A percentile compares a stretch with the other conserved stretches of the same genome.
phyloP scores from a whole-genome alignment of 2,797 vertebrate genomes.

The Toxotes lorentzi region DNA sequence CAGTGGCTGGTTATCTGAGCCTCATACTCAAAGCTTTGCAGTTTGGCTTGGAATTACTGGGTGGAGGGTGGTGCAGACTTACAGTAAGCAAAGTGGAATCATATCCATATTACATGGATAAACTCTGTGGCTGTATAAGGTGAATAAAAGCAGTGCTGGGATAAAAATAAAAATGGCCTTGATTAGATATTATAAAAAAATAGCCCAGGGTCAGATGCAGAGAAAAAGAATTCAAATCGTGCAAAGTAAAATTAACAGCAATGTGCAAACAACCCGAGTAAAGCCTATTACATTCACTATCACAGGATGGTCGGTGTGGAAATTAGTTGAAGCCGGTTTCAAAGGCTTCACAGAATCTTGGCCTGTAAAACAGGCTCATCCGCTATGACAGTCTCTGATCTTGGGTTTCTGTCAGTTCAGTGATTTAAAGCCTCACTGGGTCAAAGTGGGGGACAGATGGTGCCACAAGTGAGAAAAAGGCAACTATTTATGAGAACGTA shows the following conservation, averaged over 20 bases:
- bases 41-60: constrained; percentile 22
- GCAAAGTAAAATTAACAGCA: constrained; percentile 7
- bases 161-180: constrained; percentile 52
- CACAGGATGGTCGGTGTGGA: background rate
- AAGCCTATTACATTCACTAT: constrained; percentile 17
- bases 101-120: constrained; percentile 45
- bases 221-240: constrained; percentile 11
- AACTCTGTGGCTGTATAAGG: constrained; percentile 54
- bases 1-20: constrained; percentile 41
- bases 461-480: constrained; percentile 6
- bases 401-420: constrained; percentile 37
- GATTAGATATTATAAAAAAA: constrained; percentile 8
- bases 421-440: constrained; percentile 53
- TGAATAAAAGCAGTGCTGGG: constrained; percentile 23
- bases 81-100: constrained; percentile 24
- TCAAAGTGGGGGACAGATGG: constrained; percentile 29
- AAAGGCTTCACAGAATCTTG: constrained; percentile 18
- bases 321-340: constrained; percentile 11
- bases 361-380: constrained; percentile 29
- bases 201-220: background rate
- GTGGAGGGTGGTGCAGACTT: constrained; percentile 18
- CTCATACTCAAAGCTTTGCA: constrained; percentile 24
- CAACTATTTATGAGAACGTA: constrained; percentile 17
- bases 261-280: constrained; percentile 37
- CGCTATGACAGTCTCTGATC: constrained; percentile 19